Percentiles rank a stretch among this genome's conserved stretches.
These are phyloP conservation scores for Silvanus unidentatus DNA, from an alignment of 2,888 invertebrate species.

Conservation along the genomic window DNA sequence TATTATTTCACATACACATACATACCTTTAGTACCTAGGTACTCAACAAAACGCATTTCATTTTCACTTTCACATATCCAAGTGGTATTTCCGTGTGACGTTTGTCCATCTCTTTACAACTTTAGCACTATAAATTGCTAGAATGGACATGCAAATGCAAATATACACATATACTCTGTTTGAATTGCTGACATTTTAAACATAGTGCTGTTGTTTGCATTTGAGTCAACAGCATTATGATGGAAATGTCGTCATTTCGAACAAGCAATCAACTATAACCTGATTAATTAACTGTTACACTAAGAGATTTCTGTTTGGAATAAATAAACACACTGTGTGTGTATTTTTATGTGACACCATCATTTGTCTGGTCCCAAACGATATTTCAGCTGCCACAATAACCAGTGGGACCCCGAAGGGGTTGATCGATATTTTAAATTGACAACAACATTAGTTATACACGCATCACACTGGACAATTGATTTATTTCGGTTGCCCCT, in stretches of 20 bases:
- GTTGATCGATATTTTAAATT: slow-evolving; percentile 28
- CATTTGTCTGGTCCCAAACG: slow-evolving; percentile 27
- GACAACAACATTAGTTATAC: slow-evolving; percentile 27
- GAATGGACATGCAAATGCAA: no score
- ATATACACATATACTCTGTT: slow-evolving; percentile 25
- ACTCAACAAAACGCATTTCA: no score
- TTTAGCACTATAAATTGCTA: no score
- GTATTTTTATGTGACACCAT: slow-evolving; percentile 22
- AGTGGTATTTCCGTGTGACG: no score
- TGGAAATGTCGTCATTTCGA: slow-evolving; percentile 46
- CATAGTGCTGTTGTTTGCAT: slow-evolving; percentile 47
- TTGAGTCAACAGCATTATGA: slow-evolving; percentile 45
- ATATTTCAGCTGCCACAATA: slow-evolving; percentile 30
- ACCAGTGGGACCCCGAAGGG: slow-evolving; percentile 17
- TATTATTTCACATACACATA: no score
- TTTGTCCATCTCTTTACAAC: no score
- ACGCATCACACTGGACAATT: neutral
- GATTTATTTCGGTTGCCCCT: no score
- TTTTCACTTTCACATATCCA: no score
- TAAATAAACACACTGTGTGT: slow-evolving; percentile 9
- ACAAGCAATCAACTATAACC: slow-evolving; percentile 31
- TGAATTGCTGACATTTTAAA: slow-evolving; percentile 49
- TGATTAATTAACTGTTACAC: slow-evolving; percentile 4
- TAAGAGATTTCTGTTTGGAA: slow-evolving; percentile 7
- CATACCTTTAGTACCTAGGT: no score